phyloP scores from a whole-genome alignment of 2,113 vertebrate genomes.

The rabbit (Oryctolagus cuniculus) region mOryCun1.1 NC_091440.1:110352001-110352500 shows the following conservation, averaged over 20 bases:
- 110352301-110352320: constrained; percentile 38
- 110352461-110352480: too few relatives aligned
- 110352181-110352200: background rate
- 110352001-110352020: too few relatives aligned
- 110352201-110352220: constrained; percentile 34
- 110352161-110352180: constrained; percentile 29
- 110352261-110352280: background rate
- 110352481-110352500: too few relatives aligned
- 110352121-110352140: too few relatives aligned
- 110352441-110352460: too few relatives aligned
- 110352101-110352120: too few relatives aligned
- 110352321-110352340: background rate
- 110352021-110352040: too few relatives aligned
- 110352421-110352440: constrained; percentile 30
- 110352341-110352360: constrained; percentile 20
- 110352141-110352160: too few relatives aligned
- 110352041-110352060: too few relatives aligned
- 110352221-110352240: constrained; percentile 29
- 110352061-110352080: too few relatives aligned
- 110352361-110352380: constrained; percentile 4
- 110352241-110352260: constrained; percentile 4
- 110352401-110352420: constrained; percentile 14
- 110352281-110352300: background rate
- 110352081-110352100: too few relatives aligned
- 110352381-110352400: constrained; percentile 35